Percentiles rank a stretch among this genome's conserved stretches.
phyloP scores from a whole-genome alignment of 1,140 invertebrate species.

The Saxidomus purpurata region DNA sequence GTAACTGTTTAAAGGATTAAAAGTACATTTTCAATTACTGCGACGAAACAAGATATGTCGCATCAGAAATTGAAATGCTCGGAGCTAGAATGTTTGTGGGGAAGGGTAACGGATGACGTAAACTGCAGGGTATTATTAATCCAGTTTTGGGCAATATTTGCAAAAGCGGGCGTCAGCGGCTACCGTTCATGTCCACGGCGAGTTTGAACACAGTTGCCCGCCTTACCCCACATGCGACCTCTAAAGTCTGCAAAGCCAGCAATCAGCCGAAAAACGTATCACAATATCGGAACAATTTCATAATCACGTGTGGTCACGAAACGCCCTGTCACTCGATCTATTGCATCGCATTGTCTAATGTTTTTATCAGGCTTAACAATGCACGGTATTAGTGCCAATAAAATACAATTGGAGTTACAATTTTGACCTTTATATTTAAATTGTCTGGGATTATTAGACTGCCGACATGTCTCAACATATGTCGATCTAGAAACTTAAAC shows the following conservation, averaged over 20 bases:
- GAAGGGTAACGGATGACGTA: too few species aligned
- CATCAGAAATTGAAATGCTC: too few species aligned
- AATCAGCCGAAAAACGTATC: background rate
- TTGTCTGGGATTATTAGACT: background rate
- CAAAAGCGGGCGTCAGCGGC: too few species aligned
- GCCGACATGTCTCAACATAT: background rate
- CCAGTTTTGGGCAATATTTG: too few species aligned
- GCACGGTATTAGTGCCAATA: constrained; percentile 1
- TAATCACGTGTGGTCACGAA: background rate
- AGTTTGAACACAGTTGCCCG: background rate
- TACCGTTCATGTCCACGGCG: too few species aligned
- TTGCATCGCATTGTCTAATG: constrained; percentile 7
- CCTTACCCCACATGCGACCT: background rate
- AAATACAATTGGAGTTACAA: background rate
- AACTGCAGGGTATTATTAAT: too few species aligned
- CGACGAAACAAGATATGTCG: too few species aligned
- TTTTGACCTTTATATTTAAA: background rate
- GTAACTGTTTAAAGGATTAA: too few species aligned
- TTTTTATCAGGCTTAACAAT: constrained; percentile 4
- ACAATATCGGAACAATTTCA: background rate
- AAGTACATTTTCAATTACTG: too few species aligned
- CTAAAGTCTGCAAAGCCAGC: constrained; percentile 9
- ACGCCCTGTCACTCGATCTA: background rate
- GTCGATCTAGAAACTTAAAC: too few species aligned
- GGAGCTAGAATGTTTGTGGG: too few species aligned